phyloP scores from a whole-genome alignment of 2,113 vertebrate species.

The Ptychochromis oligacanthus region DNA sequence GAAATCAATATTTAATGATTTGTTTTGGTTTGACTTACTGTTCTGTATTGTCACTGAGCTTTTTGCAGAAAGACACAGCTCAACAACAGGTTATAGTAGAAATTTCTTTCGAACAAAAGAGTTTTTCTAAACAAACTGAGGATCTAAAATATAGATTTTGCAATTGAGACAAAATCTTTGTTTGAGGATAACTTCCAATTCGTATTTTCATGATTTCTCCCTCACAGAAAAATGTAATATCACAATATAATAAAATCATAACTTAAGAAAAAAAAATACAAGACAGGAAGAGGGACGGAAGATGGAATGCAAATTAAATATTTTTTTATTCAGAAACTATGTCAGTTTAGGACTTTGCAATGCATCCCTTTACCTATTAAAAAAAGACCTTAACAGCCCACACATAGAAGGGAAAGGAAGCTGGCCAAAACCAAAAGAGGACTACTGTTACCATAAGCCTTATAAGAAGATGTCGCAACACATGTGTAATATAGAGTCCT shows the following conservation, averaged over 20 bases:
- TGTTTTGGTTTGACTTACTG: not conserved
- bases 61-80: too few species aligned
- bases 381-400: not conserved
- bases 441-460: not conserved
- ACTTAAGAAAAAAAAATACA: not conserved
- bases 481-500: not conserved
- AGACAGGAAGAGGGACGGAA: not conserved
- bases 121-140: not conserved
- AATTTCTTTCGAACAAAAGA: not conserved
- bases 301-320: not conserved
- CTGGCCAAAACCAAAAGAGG: not conserved
- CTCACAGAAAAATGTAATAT: not conserved
- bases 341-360: conserved; percentile 3
- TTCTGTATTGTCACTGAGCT: not conserved
- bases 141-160: not conserved
- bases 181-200: not conserved
- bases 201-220: not conserved
- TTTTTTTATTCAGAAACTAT: not conserved
- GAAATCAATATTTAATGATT: not conserved
- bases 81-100: not conserved
- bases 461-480: not conserved
- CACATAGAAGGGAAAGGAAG: not conserved
- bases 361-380: not conserved
- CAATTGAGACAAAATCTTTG: too few species aligned
- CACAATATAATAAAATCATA: not conserved